Conservation (phyloP, 2,113 vertebrate genomes). For the Nematolebias whitei region DNA sequence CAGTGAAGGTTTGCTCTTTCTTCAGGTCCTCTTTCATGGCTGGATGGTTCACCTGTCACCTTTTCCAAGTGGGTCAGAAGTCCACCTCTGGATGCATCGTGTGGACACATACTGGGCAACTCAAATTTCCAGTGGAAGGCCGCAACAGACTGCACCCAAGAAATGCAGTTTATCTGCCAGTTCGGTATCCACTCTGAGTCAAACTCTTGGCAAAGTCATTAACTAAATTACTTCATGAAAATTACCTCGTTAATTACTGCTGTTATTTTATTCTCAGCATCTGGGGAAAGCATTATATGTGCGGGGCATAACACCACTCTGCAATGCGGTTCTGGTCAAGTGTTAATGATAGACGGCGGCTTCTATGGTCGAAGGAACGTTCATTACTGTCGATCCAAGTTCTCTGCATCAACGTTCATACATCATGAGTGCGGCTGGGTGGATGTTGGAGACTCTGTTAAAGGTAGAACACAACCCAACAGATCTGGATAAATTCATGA, state of each 20-base stretch:
- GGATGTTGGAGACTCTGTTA: conserved; percentile 77
- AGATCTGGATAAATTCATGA: neutral
- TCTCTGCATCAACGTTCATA: conserved; percentile 21
- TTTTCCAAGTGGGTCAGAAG: conserved; percentile 82
- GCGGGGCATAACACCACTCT: conserved; percentile 75
- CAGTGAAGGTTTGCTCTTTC: neutral
- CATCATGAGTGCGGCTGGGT: conserved; percentile 82
- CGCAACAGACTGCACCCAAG: conserved; percentile 81
- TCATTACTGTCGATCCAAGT: conserved; percentile 79
- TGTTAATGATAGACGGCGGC: conserved; percentile 83
- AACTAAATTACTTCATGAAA: neutral
- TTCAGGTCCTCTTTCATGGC: conserved; percentile 83
- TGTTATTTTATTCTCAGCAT: conserved; percentile 69
- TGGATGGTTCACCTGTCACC: conserved; percentile 83
- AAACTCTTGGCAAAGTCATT: no score
- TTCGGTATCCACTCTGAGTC: conserved; percentile 79
- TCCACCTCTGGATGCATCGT: conserved; percentile 60
- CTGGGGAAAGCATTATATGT: conserved; percentile 80
- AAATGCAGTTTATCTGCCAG: conserved; percentile 85
- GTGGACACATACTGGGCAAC: conserved; percentile 80
- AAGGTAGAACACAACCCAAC: conserved; percentile 77
- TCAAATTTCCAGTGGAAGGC: conserved; percentile 82
- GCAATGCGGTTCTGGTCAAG: conserved; percentile 85
- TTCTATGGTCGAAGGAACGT: conserved; percentile 83
- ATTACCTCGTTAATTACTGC: neutral